phyloP scores from a whole-genome alignment of 1,140 invertebrate genomes.

The Diploscapter pachys region DNA sequence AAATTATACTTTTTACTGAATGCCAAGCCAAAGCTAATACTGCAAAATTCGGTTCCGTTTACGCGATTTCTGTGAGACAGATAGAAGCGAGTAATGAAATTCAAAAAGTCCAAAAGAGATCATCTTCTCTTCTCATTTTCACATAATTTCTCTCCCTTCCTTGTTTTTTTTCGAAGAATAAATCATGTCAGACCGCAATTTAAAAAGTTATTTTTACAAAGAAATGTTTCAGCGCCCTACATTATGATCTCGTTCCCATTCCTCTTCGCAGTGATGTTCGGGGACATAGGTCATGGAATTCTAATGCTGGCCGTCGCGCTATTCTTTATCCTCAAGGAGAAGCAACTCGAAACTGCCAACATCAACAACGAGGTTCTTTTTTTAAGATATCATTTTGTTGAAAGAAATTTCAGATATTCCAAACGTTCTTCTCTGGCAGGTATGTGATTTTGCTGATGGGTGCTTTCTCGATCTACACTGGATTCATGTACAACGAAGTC shows the following conservation, averaged over 20 bases:
- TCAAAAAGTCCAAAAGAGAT: no score
- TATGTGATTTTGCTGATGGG: constrained; percentile 98
- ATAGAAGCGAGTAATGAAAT: no score
- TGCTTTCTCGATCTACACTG: constrained; percentile 95
- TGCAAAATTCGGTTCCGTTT: no score
- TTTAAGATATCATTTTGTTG: no score
- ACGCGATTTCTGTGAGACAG: no score
- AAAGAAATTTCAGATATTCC: constrained; percentile 74
- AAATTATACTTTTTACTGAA: no score
- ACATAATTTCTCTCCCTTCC: no score
- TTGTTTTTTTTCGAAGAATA: no score
- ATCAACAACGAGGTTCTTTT: constrained; percentile 61
- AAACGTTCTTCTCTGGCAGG: constrained; percentile 91
- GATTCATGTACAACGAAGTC: constrained; percentile 91
- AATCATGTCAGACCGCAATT: no score
- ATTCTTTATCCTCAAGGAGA: constrained; percentile 76
- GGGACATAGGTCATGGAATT: constrained; percentile 80
- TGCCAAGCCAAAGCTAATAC: no score
- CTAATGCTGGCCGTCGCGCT: constrained; percentile 73
- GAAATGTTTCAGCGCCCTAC: constrained; percentile 66
- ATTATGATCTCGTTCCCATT: constrained; percentile 91
- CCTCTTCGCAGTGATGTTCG: constrained; percentile 89
- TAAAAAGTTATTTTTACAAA: no score
- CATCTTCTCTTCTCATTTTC: no score
- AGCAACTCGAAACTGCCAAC: constrained; percentile 74